Conservation (phyloP, 2,888 invertebrate species). For the Drosophila infuscata region DNA sequence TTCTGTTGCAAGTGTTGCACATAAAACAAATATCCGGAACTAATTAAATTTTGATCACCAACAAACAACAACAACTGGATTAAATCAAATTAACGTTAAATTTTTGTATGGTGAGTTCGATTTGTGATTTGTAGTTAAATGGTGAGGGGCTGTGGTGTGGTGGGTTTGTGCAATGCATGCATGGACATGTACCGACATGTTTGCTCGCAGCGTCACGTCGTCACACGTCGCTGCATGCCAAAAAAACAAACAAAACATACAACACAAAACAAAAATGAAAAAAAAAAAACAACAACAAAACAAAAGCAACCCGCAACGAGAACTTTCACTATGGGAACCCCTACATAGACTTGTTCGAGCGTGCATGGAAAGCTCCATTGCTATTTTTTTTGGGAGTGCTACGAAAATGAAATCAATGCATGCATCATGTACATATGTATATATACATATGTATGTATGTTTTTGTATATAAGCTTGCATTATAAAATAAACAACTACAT, state of each 20-base stretch:
- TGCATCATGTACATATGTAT: not conserved
- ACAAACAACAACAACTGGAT: constrained; percentile 25
- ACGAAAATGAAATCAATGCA: not conserved
- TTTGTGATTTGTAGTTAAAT: constrained; percentile 4
- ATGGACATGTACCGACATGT: constrained; percentile 33
- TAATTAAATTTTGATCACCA: constrained; percentile 32
- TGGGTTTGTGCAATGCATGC: constrained; percentile 27
- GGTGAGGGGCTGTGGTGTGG: not conserved
- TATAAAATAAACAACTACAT: not conserved
- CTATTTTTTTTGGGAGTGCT: constrained; percentile 19
- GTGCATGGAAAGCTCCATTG: constrained; percentile 28
- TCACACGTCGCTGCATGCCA: constrained; percentile 40
- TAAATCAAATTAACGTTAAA: constrained; percentile 30
- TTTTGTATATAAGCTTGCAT: not conserved
- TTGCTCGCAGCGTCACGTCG: constrained; percentile 33
- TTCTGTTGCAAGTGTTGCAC: constrained; percentile 31
- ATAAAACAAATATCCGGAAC: constrained; percentile 22
- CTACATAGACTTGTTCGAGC: constrained; percentile 30
- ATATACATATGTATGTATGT: too few species aligned
- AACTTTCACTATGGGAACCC: constrained; percentile 42
- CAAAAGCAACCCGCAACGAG: constrained; percentile 16
- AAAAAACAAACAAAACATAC: constrained; percentile 9
- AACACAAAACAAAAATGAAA: constrained; percentile 13
- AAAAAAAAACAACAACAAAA: not conserved
- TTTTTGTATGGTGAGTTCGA: constrained; percentile 38